These are phyloP conservation scores for Drosophila nasuta DNA, from an alignment of 1,140 invertebrate genomes.

Conservation along the genomic window DNA sequence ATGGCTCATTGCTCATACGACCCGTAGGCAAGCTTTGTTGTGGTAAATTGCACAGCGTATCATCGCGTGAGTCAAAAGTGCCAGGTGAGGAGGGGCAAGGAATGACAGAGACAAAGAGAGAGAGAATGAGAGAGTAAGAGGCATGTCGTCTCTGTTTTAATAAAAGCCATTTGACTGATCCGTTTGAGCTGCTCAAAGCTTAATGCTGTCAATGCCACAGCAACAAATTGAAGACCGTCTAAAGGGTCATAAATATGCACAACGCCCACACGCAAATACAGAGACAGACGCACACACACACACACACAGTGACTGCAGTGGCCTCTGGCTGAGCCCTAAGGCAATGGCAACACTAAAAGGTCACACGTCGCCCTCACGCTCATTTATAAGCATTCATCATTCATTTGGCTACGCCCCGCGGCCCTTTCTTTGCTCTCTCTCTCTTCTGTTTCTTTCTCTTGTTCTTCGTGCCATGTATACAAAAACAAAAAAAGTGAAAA, in stretches of 20 bases:
- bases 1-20: slow-evolving; percentile 34
- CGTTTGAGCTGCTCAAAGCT: slow-evolving; percentile 36
- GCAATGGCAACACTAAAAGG: slow-evolving; percentile 61
- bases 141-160: slow-evolving; percentile 7
- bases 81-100: background rate
- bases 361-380: slow-evolving; percentile 62
- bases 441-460: background rate
- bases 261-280: slow-evolving; percentile 16
- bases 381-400: slow-evolving; percentile 79
- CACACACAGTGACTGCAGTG: slow-evolving; percentile 22
- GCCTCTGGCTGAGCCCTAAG: slow-evolving; percentile 25
- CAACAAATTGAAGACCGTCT: slow-evolving; percentile 44
- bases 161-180: slow-evolving; percentile 32
- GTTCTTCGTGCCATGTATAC: slow-evolving; percentile 1
- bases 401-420: slow-evolving; percentile 58
- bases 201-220: slow-evolving; percentile 47
- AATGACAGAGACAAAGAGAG: background rate
- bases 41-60: slow-evolving; percentile 21
- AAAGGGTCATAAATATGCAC: slow-evolving; percentile 59
- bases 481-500: slow-evolving; percentile 19
- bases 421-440: background rate
- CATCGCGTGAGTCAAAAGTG: background rate
- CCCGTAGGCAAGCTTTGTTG: slow-evolving; percentile 33
- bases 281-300: slow-evolving; percentile 12
- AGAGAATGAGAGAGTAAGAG: too few relatives aligned